Conservation (phyloP, 2,888 invertebrate genomes). For the Pseudococcus longispinus region DNA sequence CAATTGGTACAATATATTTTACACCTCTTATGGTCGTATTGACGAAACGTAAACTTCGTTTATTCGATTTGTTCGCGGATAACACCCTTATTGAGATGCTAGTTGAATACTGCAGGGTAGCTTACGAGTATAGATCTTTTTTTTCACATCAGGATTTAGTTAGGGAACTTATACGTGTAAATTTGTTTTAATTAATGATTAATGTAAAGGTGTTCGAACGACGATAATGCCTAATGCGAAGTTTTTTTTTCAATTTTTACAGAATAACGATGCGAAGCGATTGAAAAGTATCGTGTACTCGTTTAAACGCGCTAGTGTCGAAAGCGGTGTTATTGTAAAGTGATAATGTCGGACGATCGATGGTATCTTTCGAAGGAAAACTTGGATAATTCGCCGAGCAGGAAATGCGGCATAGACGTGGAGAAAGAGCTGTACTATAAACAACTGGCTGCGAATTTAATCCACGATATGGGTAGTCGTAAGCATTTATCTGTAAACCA, state of each 20-base stretch:
- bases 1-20: neutral
- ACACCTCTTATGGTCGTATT: neutral
- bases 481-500: constrained; percentile 82
- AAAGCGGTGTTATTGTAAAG: neutral
- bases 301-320: neutral
- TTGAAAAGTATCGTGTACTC: neutral
- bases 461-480: constrained; percentile 98
- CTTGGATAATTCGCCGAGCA: constrained; percentile 88
- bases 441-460: constrained; percentile 96
- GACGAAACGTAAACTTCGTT: neutral
- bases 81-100: neutral
- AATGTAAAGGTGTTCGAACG: neutral
- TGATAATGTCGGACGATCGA: constrained; percentile 55
- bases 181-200: neutral
- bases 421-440: constrained; percentile 94
- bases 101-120: neutral
- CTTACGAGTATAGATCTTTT: neutral
- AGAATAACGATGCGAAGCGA: neutral
- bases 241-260: neutral
- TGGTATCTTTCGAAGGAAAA: constrained; percentile 97
- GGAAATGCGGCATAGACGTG: constrained; percentile 88
- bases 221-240: neutral
- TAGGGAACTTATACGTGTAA: neutral
- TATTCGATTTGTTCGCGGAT: neutral
- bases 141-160: neutral